Conservation (phyloP, 2,113 vertebrate species). For the Hyla sarda region DNA sequence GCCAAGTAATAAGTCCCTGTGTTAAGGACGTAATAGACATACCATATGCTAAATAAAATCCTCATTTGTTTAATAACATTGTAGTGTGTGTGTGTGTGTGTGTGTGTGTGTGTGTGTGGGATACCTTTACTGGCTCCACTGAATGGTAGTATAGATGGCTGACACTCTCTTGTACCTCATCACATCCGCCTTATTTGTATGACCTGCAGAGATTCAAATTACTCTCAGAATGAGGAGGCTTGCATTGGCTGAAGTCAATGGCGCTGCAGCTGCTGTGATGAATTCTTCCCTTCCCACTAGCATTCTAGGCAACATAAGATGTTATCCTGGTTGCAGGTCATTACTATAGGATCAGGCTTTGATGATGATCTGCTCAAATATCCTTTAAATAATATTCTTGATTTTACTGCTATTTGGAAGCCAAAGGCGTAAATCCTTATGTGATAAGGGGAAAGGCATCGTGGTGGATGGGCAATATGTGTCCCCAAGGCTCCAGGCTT, state of each 20-base stretch:
- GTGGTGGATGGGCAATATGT: too few relatives aligned
- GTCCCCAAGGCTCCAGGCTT: too few relatives aligned
- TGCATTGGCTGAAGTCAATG: slow-evolving; percentile 39
- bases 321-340: slow-evolving; percentile 40
- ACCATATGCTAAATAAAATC: neutral
- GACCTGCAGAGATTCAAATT: slow-evolving; percentile 50
- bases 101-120: neutral
- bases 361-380: neutral
- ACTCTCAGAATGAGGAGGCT: slow-evolving; percentile 37
- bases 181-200: slow-evolving; percentile 50
- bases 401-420: slow-evolving; percentile 14
- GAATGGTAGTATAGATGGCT: slow-evolving; percentile 32
- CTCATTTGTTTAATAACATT: neutral
- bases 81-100: neutral
- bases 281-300: slow-evolving; percentile 47
- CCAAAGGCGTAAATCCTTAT: neutral
- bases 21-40: neutral
- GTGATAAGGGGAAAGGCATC: too few relatives aligned
- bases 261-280: slow-evolving; percentile 49
- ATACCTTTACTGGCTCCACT: neutral
- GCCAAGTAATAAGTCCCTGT: too few relatives aligned
- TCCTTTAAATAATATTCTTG: neutral
- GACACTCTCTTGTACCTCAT: slow-evolving; percentile 16
- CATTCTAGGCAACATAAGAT: slow-evolving; percentile 17
- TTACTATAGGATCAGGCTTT: slow-evolving; percentile 38